Evolutionary conservation across 2,113 vertebrate species (phyloP).

Genomic region (Notothenia coriiceps): DNA sequence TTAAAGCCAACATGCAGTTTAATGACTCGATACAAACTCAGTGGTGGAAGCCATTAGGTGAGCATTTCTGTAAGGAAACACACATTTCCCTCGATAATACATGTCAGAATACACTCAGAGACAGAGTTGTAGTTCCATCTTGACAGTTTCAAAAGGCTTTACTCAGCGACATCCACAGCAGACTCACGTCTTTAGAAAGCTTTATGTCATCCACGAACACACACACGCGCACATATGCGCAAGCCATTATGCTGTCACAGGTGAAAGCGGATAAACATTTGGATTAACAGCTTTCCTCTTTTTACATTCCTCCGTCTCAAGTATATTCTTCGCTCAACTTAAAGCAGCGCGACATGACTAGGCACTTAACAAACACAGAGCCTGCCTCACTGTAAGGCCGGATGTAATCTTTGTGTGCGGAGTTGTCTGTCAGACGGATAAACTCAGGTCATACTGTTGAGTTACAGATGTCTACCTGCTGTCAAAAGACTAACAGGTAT

Average conservation of each 20-base stretch:
- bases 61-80: not conserved
- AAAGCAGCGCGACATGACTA: constrained; percentile 1
- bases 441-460: not conserved
- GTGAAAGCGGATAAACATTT: constrained; percentile 67
- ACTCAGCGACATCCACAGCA: constrained; percentile 32
- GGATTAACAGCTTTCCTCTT: constrained; percentile 47
- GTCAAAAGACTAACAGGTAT: not conserved
- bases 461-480: not conserved
- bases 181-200: constrained; percentile 42
- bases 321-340: not conserved
- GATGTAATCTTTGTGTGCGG: not conserved
- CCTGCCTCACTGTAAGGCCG: not conserved
- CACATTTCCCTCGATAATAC: constrained; percentile 18
- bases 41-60: constrained; percentile 6
- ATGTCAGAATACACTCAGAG: constrained; percentile 23
- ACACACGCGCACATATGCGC: not conserved
- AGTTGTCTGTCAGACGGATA: not conserved
- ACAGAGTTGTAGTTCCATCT: constrained; percentile 22
- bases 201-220: constrained; percentile 24
- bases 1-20: constrained; percentile 32
- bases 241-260: constrained; percentile 53
- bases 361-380: not conserved
- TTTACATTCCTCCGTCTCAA: constrained; percentile 27
- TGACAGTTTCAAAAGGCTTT: constrained; percentile 58
- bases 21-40: constrained; percentile 39